Evolutionary conservation across 2,888 invertebrate species (phyloP).

Genomic region (Mesoligia furuncula): DNA sequence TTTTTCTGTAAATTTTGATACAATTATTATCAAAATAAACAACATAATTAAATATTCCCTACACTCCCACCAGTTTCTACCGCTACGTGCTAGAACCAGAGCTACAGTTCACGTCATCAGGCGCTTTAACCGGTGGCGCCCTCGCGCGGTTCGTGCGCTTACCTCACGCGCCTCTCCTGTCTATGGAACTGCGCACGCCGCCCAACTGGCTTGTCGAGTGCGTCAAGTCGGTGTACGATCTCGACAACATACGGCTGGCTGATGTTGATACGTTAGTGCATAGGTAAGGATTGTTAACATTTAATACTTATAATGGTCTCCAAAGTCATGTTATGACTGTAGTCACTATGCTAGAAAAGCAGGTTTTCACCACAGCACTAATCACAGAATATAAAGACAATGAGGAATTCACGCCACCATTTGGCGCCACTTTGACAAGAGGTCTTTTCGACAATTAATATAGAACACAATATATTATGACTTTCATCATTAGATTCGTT

Average conservation of each 20-base stretch:
- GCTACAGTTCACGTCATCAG: constrained; percentile 94
- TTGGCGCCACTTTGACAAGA: not conserved
- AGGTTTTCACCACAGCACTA: not conserved
- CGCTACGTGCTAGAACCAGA: constrained; percentile 98
- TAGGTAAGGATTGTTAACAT: constrained; percentile 86
- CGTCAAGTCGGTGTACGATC: constrained; percentile 97
- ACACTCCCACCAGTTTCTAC: constrained; percentile 93
- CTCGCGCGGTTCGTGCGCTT: constrained; percentile 96
- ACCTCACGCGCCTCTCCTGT: constrained; percentile 97
- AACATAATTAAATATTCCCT: not conserved
- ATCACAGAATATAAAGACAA: not conserved
- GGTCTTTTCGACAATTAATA: not conserved
- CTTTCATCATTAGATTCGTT: not conserved
- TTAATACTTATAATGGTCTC: not conserved
- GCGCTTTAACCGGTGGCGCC: constrained; percentile 93
- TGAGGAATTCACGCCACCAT: not conserved
- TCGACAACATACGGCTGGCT: constrained; percentile 98
- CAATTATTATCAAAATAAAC: not conserved
- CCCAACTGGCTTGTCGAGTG: constrained; percentile 99
- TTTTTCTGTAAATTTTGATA: too few species aligned
- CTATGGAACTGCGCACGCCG: constrained; percentile 94
- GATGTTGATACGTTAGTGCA: constrained; percentile 97
- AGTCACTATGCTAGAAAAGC: too few species aligned
- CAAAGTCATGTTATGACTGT: not conserved
- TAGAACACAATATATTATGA: not conserved